Base-by-base conservation (phyloP, 2,888 invertebrate genomes). In the Plagodis pulveraria region DNA sequence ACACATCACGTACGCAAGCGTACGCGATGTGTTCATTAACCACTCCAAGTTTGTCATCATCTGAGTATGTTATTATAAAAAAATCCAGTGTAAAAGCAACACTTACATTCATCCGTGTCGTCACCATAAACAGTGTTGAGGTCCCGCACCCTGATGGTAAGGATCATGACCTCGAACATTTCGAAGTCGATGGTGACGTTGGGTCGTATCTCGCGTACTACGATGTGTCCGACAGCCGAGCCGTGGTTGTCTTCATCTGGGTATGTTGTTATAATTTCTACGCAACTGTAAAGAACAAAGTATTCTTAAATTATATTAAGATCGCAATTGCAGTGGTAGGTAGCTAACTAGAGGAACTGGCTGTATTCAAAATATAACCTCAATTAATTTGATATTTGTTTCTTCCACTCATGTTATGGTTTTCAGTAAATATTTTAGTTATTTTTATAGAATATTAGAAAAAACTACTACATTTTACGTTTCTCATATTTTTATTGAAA, bases 101-200 rank as follows among this genome's bases (percentile, higher is more conserved):
- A 42, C 84, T 80, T 80, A 94, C 95, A 91, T 75, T 92, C 93
- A 61, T 93, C 91, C 42, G 80, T 88, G 44, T 86, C 81, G 0
- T 83, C 81, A 50, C 93, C 93, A n/a, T 88, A 72, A 47, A 80
- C 80, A 0, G 94, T 94, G 48, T 91, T 87, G 0, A 69, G 67
- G 67, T 95, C 95, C 0, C 80, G 82, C 2, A 94, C 94, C 38
- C 86, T 77, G 42, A 95, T 80, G 0, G 84, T 84, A 46, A 95
- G 83, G 76, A 93, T 93, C 32, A 95, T 80, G 11, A 94, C 88
- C 66, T 95, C 95, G 66, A 94, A 94, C 76, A 86, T 84, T 74
- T 95, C 95, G 72, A 89, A 95, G 80, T 95, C 94, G 36, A 94
- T 91, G 58, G 93, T 93, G 42, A 91, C 82, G 36, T 74, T 77